Evolutionary conservation across 2,113 vertebrate genomes (phyloP).

Genomic region (Tapirus terrestris): DNA sequence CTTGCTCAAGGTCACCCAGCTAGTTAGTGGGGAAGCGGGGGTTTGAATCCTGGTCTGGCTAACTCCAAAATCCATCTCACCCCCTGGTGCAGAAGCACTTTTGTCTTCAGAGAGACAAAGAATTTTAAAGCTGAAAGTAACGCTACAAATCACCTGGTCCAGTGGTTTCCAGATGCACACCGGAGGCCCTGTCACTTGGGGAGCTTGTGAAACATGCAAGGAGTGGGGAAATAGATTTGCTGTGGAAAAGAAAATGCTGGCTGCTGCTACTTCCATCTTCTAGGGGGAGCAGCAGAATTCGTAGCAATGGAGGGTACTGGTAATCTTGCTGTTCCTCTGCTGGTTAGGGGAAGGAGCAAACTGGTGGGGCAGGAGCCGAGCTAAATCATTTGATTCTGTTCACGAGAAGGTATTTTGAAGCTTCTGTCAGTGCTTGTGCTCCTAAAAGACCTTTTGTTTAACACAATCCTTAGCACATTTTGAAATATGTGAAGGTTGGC

Average conservation of each 20-base stretch:
- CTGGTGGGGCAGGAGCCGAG: background rate
- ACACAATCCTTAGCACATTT: fast-evolving
- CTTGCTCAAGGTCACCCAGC: background rate
- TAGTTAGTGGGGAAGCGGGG: background rate
- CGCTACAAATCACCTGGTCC: background rate
- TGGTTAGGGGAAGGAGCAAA: too few relatives aligned
- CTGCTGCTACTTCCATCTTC: background rate
- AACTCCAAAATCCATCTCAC: background rate
- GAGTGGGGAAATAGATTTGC: background rate
- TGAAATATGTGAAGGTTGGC: background rate
- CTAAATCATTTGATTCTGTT: background rate
- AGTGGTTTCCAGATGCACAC: background rate
- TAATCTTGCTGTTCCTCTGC: background rate
- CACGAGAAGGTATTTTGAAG: background rate
- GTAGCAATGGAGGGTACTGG: fast-evolving
- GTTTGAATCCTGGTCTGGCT: background rate
- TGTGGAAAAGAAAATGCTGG: background rate
- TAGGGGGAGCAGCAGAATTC: background rate
- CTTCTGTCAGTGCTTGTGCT: background rate
- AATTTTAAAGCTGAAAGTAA: background rate
- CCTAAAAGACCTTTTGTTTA: background rate
- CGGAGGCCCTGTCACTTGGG: background rate
- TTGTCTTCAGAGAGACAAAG: background rate
- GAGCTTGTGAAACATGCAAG: background rate
- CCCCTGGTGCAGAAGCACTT: too few relatives aligned